Base-by-base conservation (phyloP, 2,113 vertebrate genomes). In the Xenopus borealis region DNA sequence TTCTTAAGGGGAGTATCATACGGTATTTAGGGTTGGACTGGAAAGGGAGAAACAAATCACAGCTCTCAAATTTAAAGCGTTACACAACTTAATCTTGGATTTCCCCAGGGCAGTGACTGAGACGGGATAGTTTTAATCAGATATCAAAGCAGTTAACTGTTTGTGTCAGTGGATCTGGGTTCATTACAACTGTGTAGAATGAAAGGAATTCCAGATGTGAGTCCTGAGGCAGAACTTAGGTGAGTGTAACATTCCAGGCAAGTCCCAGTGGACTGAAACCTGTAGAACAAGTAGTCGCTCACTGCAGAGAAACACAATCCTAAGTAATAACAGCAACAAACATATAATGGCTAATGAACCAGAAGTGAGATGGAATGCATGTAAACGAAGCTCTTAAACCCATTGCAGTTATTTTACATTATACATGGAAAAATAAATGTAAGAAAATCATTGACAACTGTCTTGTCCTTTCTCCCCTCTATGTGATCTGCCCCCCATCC, bases 191-290 rank as follows among this genome's bases (percentile, higher is more conserved):
- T 55, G 17, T 55, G 53, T 55, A 53, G 70, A 63, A 72, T 63
- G 70, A 62, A 52, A 52, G 61, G 59, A 72, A 72, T 72, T 50
- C 70, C 70, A 72, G 70, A 72, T 72, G 70, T 72, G 70, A 12
- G 46, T 50, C 70, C 70, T n/a, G 19, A 63, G 70, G 70, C 70
- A 52, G 23, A 9, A 19, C 27, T 1, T 52, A 52, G 44, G 30
- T 19, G 70, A 63, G 17, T 55, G 70, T 62, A 33, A 72, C 61
- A 52, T 72, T 72, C 62, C 61, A 52, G 20, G 46, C 46, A 59
- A 19, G 70, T 27, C 70, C 70, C 18, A 16, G 46, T 40, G 46
- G 62, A 23, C 59, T 13, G 11, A 62, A 50, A 30, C 46, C 10
- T 44, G 14, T 10, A 70, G 33, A 46, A 61, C 9, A 27, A 46